Base-by-base conservation (phyloP, 2,888 invertebrate genomes). In the Caenorhabditis becei region DNA sequence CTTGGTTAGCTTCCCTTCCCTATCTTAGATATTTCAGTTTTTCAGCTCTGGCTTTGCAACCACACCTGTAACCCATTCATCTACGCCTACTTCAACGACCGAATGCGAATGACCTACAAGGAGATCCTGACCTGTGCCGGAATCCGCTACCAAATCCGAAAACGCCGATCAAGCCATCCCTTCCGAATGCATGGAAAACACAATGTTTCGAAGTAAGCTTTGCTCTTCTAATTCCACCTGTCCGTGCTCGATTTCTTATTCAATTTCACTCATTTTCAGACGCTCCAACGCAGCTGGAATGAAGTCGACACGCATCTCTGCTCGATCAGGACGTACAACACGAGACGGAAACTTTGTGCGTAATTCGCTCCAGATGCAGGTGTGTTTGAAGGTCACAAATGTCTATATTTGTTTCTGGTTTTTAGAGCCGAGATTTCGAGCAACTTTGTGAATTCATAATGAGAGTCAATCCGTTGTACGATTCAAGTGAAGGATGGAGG, bases 401-500 rank as follows among this genome's bases (percentile, higher is more conserved):
- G 32, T 35, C 35, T n/a, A 28, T 8, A 11, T 2, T 26, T 26
- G 26, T 28, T 37, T 41, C 2, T 26, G 18, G 44, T 47, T 80
- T 86, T 63, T 77, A 87, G 84, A 85, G 85, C 59, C 82, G 86
- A 24, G 86, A 88, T 78, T 87, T 89, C 47, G 88, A 89, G 72
- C 88, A 89, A 58, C 79, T 89, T 0, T 89, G 89, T 71, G 89
- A 89, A 69, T 89, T 89, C 78, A 89, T 89, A 61, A 89, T 89
- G 89, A 79, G 85, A 53, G 89, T 89, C 26, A 89, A 89, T 66
- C 89, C 89, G 5, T 67, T 89, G 49, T 89, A 89, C 62, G 89
- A 90, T 69, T 88, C 88, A 8, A 86, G 86, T 70, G 90, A 90
- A 58, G 90, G 90, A 16, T 90, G 90, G 90, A 63, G 87, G 56